Conservation (phyloP, 2,888 invertebrate genomes). For the Chydorus sphaericus region DNA sequence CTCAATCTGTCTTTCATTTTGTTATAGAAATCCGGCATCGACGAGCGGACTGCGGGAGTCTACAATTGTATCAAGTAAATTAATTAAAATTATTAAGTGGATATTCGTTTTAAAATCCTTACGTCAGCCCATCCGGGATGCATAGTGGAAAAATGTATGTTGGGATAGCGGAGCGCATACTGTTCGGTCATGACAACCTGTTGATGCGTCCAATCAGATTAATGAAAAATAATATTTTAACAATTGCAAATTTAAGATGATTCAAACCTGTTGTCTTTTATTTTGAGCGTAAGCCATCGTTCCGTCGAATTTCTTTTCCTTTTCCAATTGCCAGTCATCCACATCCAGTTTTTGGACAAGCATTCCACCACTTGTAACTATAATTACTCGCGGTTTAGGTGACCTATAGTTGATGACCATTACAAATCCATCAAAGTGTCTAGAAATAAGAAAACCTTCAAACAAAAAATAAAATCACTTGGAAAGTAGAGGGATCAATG, state of each 20-base stretch:
- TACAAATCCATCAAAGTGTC: too few species aligned
- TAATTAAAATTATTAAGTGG: neutral
- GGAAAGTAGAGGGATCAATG: conserved; percentile 27
- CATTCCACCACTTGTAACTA: conserved; percentile 35
- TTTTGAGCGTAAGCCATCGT: conserved; percentile 35
- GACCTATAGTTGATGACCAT: conserved; percentile 18
- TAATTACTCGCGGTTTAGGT: conserved; percentile 28
- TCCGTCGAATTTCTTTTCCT: conserved; percentile 32
- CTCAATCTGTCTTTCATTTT: conserved; percentile 31
- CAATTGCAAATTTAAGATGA: neutral
- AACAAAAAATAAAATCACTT: conserved; percentile 15
- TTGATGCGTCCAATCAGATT: neutral
- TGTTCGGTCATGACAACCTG: conserved; percentile 31
- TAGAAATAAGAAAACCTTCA: neutral
- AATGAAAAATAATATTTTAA: neutral
- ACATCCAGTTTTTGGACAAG: conserved; percentile 30
- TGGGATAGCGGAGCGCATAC: conserved; percentile 28
- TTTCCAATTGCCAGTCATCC: conserved; percentile 31
- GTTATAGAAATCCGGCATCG: conserved; percentile 31
- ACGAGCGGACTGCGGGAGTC: conserved; percentile 28
- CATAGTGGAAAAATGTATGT: conserved; percentile 33
- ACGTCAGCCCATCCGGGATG: conserved; percentile 36
- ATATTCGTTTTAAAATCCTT: neutral
- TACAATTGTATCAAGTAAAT: neutral
- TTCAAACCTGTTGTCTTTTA: conserved; percentile 30